Base-by-base conservation (phyloP, 2,888 invertebrate genomes). In the Branchipolynoe longqiensis region DNA sequence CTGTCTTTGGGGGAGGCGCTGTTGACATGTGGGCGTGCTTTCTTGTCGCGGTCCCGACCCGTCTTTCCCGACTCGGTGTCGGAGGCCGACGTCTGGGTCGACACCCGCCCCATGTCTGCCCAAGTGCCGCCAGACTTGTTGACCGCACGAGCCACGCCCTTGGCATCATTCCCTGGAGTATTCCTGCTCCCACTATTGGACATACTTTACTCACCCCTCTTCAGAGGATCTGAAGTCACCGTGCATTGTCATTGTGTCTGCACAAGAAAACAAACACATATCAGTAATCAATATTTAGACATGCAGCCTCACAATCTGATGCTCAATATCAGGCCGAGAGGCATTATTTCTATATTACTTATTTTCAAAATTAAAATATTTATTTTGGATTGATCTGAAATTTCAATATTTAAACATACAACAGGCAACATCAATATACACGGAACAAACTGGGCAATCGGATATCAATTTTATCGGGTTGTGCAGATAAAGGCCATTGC, bases 1-100 rank as follows among this genome's bases (percentile, higher is more conserved):
- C 78, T 41, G 40, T 78, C 78, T 78, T 54, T 78, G 1, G 78
- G 48, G 2, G 78, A 78, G 18, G 28, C 48, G 22, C 78, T 78
- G 28, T 69, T 69, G 12, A 62, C 31, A 14, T 31, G 28, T 3
- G 14, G 0, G 33, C 18, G 38, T n/a, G 38, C 36, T n/a, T 69
- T 69, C 38, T 69, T 69, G 1, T 69, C 69, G 1, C 18, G 28
- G 31, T 78, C 54, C 48, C 48, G 28, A 14, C 78, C 18, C 8
- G 25, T 3, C 78, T 78, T 48, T 25, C 78, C 48, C 78, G 78
- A 48, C 22, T 78, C 78, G 33, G 8, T 54, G 78, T 54, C 78
- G 0, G 41, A 41, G 48, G 48, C 54, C 28, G 78, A 54, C 6
- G 78, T 48, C n/a, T 78, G 41, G 3, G 48, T 33, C 0, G 78